Evolutionary conservation across 2,888 invertebrate species (phyloP).

Genomic region (Habrosyne pyritoides): DNA sequence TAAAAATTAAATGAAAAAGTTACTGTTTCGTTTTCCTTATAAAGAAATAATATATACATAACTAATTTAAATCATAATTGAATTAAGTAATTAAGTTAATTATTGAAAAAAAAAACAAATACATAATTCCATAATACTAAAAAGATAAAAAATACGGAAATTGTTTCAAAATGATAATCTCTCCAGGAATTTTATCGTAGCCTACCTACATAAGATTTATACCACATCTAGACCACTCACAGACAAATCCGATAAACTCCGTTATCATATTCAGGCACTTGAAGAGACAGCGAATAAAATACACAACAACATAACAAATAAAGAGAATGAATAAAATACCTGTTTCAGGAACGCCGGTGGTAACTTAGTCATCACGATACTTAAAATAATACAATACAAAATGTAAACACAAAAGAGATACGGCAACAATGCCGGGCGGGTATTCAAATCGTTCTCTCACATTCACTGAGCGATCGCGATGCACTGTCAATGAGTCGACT

Average conservation of each 20-base stretch:
- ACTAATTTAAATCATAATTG: no score
- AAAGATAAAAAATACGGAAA: no score
- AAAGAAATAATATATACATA: no score
- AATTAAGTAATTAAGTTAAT: no score
- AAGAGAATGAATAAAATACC: constrained; percentile 37
- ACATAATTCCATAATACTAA: no score
- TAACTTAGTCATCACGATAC: constrained; percentile 46
- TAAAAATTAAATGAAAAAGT: no score
- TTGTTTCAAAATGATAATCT: background rate
- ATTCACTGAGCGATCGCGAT: background rate
- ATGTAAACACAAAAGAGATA: background rate
- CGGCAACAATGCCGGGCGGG: constrained; percentile 19
- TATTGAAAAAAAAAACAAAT: no score
- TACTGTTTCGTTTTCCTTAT: no score
- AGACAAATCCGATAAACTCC: background rate
- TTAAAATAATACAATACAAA: constrained; percentile 8
- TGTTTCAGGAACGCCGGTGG: constrained; percentile 66
- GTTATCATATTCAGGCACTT: background rate
- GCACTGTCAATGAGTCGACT: constrained; percentile 17
- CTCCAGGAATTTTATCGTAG: background rate
- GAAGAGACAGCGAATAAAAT: background rate
- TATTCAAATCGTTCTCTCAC: constrained; percentile 4
- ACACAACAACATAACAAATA: background rate
- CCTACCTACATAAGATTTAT: background rate
- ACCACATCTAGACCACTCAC: background rate